A percentile compares a stretch with the other conserved stretches of the same genome.
phyloP scores from a whole-genome alignment of 1,140 invertebrate genomes.

The Pomacea maculata region DNA sequence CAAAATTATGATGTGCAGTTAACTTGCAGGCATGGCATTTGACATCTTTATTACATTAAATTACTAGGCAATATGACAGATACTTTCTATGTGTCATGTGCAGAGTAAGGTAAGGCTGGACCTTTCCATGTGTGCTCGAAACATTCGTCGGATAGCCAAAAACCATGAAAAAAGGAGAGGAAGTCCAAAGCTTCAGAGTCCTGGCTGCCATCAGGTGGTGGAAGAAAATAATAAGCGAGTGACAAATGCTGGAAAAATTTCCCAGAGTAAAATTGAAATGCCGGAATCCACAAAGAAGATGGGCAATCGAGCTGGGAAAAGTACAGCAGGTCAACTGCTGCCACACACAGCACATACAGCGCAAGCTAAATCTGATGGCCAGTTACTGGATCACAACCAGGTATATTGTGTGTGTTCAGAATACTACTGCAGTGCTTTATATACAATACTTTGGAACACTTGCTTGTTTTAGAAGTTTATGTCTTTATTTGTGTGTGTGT shows the following conservation, averaged over 20 bases:
- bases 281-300: too few species aligned
- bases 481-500: too few species aligned
- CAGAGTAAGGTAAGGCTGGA: slow-evolving; percentile 22
- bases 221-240: too few species aligned
- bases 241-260: too few species aligned
- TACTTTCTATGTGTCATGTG: neutral
- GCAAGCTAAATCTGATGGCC: neutral
- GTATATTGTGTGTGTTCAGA: neutral
- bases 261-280: too few species aligned
- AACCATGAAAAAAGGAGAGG: slow-evolving; percentile 13
- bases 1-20: too few species aligned
- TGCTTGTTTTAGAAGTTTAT: too few species aligned
- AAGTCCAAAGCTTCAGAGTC: neutral
- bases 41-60: neutral
- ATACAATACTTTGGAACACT: neutral
- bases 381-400: slow-evolving; percentile 5
- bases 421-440: neutral
- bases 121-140: slow-evolving; percentile 26
- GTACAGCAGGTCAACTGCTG: slow-evolving; percentile 7
- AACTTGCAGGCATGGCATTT: neutral
- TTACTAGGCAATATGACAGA: neutral
- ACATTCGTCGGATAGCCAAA: slow-evolving; percentile 20
- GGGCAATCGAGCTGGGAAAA: too few species aligned
- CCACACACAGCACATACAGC: slow-evolving; percentile 17
- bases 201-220: too few species aligned